Evolutionary conservation across 2,113 vertebrate species (phyloP), one percentile per base, ranked within the genome.

Genomic region (Hippocampus zosterae): DNA sequence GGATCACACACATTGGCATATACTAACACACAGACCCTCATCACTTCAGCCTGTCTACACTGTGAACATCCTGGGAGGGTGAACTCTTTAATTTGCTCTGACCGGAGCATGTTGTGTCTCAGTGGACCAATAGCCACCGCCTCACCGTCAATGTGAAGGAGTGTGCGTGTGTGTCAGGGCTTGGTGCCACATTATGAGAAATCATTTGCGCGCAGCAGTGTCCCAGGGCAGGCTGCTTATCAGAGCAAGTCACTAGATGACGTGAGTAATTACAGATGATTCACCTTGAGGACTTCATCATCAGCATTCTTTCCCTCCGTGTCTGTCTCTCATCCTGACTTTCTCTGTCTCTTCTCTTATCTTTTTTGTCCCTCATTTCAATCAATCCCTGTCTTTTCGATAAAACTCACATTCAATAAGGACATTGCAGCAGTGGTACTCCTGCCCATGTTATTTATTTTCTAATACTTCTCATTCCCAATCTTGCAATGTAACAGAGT

Each of bases 231-330:
- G 85, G 92, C 93, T 92, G 91, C 94, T 95, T 91, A 91, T 92
- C 91, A 90, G 92, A 93, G 93, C 93, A 92, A 94, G 93, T 94
- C 95, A 91, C 92, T 70, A 92, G 92, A 90, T 89, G 92, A 94
- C 93, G 92, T 94, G 93, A 96, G 94, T 96, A 96, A 98, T 96
- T 96, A 95, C 91, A 92, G 91, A 94, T 95, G 93, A 96, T 96
- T 96, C 94, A 94, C 93, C 92, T 96, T 94, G 94, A 96, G 93
- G 92, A 88, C 92, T 91, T 84, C 90, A 88, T 93, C 88, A 89
- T 83, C 80, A 87, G 80, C 79, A 85, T 70, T 81, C 72, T 88
- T 77, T 87, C 61, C 76, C n/a, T 81, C 18, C 66, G 42, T 65
- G 29, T 72, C 61, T 68, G 62, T 52, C 67, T 67, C 61, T 52